These are phyloP conservation scores for Harpagifer antarcticus DNA, from an alignment of 2,797 vertebrate species.

Conservation along the genomic window DNA sequence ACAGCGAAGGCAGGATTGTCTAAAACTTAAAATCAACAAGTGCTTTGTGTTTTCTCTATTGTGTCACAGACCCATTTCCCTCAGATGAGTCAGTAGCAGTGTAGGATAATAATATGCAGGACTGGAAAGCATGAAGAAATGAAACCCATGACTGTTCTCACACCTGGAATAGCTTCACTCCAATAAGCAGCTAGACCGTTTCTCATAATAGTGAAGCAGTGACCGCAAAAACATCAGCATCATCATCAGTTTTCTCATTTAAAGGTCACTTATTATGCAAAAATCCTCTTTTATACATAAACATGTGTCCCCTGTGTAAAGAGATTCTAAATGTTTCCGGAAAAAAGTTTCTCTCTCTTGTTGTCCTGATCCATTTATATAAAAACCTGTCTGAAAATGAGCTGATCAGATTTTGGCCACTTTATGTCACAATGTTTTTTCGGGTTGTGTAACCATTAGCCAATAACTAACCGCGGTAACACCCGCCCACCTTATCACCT, in stretches of 20 bases:
- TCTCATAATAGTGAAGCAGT: conserved; percentile 32
- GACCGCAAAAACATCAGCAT: conserved; percentile 16
- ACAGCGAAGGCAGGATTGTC: conserved; percentile 86
- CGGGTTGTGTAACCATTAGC: too few relatives aligned
- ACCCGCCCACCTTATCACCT: too few relatives aligned
- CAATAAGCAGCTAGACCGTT: conserved; percentile 40
- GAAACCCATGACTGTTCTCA: conserved; percentile 43
- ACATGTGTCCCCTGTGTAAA: too few relatives aligned
- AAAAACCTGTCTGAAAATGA: too few relatives aligned
- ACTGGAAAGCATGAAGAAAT: conserved; percentile 62
- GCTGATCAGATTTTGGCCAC: too few relatives aligned
- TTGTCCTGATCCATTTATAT: too few relatives aligned
- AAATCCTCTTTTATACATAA: too few relatives aligned
- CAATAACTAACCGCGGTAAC: too few relatives aligned
- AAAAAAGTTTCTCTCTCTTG: too few relatives aligned
- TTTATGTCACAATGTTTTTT: too few relatives aligned
- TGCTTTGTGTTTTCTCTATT: conserved; percentile 72
- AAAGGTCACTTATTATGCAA: too few relatives aligned
- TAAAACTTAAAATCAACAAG: conserved; percentile 80
- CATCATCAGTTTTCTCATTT: not conserved
- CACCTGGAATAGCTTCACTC: conserved; percentile 34
- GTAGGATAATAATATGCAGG: conserved; percentile 40
- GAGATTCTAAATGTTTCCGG: too few relatives aligned
- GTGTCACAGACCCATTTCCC: conserved; percentile 47
- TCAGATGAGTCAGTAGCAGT: conserved; percentile 38